Conservation (phyloP, 1,140 invertebrate species). For the Bilobella aurantiaca region DNA sequence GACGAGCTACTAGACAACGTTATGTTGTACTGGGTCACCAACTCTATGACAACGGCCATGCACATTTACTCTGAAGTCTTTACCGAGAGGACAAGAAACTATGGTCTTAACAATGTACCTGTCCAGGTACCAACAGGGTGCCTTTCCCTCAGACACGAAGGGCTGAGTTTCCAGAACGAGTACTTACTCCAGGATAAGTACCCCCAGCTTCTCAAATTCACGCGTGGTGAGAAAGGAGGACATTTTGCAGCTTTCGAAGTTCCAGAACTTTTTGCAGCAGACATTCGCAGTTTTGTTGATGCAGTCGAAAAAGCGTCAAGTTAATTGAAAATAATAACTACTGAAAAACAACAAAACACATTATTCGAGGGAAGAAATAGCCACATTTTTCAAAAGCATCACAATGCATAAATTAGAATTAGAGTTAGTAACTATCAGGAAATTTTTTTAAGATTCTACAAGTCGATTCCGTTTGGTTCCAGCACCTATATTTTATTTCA, state of each 20-base stretch:
- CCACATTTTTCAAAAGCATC: no score
- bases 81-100: background rate
- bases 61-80: conserved; percentile 45
- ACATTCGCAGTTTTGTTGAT: no score
- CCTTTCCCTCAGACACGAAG: background rate
- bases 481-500: no score
- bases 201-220: background rate
- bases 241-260: conserved; percentile 13
- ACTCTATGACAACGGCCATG: conserved; percentile 41
- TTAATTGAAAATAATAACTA: no score
- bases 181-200: background rate
- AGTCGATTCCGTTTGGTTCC: no score
- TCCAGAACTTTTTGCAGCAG: conserved; percentile 7
- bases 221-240: background rate
- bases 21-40: conserved; percentile 47
- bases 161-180: background rate
- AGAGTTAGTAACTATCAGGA: no score
- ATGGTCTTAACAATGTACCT: conserved; percentile 5
- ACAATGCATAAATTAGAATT: no score
- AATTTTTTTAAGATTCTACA: no score
- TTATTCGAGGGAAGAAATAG: no score
- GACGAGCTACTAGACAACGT: conserved; percentile 48
- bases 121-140: conserved; percentile 6
- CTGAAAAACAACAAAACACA: no score
- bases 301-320: no score